Conservation (phyloP, 2,113 vertebrate species). For the Hippocampus guttulatus region DNA sequence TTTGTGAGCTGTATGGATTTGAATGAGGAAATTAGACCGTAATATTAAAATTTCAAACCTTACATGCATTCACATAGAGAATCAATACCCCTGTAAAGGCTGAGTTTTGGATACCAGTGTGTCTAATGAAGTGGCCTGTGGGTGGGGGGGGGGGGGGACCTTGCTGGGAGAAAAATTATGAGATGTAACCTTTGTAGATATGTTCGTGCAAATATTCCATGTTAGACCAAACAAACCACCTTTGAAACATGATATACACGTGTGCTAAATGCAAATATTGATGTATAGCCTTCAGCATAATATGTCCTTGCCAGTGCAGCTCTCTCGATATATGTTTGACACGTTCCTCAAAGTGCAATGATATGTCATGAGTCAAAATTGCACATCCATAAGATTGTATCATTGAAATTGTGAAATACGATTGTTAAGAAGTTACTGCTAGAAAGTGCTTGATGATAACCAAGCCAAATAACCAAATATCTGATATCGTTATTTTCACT, state of each 20-base stretch:
- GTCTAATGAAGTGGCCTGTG: too few species aligned
- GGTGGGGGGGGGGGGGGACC: too few species aligned
- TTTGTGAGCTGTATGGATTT: neutral
- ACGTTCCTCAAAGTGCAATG: neutral
- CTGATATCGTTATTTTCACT: too few species aligned
- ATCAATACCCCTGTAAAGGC: neutral
- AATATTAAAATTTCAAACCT: neutral
- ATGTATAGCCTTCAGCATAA: neutral
- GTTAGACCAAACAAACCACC: neutral
- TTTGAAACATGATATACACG: neutral
- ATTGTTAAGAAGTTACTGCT: neutral
- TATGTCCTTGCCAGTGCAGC: neutral
- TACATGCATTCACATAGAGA: neutral
- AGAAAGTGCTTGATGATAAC: neutral
- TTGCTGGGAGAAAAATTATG: too few species aligned
- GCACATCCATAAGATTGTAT: neutral
- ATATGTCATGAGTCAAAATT: neutral
- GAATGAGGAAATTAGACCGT: neutral
- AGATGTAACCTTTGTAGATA: neutral
- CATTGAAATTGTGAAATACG: neutral
- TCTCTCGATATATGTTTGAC: neutral
- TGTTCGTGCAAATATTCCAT: neutral
- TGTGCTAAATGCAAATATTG: slow-evolving; percentile 4
- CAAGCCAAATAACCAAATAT: neutral
- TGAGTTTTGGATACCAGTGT: neutral